Percentiles rank a stretch among this genome's conserved stretches.
Conservation (phyloP, 23 tunicate species). For the Halocynthia roretzi region DNA sequence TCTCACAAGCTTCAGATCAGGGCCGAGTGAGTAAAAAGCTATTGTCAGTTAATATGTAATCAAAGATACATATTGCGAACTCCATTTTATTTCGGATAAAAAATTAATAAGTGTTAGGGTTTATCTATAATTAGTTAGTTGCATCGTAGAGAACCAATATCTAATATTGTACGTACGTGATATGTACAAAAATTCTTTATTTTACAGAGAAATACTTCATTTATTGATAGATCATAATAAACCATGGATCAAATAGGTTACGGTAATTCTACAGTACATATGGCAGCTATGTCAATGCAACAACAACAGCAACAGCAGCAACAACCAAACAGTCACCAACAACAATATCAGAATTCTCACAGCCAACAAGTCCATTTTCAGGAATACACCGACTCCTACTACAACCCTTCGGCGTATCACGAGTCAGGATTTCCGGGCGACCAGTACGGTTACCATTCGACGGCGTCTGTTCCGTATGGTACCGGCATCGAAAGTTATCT, state of each 20-base stretch:
- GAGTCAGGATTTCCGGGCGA: slow-evolving; percentile 23
- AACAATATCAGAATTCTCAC: slow-evolving; percentile 2
- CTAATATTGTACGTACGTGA: background rate
- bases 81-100: no score
- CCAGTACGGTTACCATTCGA: slow-evolving; percentile 24
- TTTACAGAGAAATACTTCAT: background rate
- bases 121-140: background rate
- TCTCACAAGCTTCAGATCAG: no score
- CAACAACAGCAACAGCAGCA: slow-evolving; percentile 6
- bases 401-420: slow-evolving; percentile 31
- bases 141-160: background rate
- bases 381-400: slow-evolving; percentile 31
- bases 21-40: no score
- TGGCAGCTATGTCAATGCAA: slow-evolving; percentile 15
- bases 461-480: slow-evolving; percentile 37
- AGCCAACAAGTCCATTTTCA: slow-evolving; percentile 9
- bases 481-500: slow-evolving; percentile 82
- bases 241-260: background rate
- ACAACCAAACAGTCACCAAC: slow-evolving; percentile 5
- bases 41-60: no score
- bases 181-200: background rate
- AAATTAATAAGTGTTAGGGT: no score
- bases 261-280: slow-evolving; percentile 10
- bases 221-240: background rate
- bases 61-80: no score